Evolutionary conservation across 2,888 invertebrate species (phyloP), one percentile per base, ranked within the genome.

Genomic region (Malachius bipustulatus): DNA sequence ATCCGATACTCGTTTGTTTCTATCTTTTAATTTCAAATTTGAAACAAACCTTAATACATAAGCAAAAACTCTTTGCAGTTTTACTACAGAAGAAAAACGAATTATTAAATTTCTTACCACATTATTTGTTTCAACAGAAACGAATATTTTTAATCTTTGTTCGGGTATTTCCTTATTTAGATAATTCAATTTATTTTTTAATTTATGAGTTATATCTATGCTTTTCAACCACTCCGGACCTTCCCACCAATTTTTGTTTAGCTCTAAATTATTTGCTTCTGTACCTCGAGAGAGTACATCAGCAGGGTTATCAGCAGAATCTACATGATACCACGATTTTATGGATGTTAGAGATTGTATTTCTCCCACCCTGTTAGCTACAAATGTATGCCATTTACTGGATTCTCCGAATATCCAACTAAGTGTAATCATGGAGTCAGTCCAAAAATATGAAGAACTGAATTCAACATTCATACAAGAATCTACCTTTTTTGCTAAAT

Each of bases 291-390:
- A 43, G 4, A 46, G 4, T 14, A 37, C 16, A 34, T 45, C 44
- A 8, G 46, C 45, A 6, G 44, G 47, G 16, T 48, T 47, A 4
- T 41, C 28, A n/a, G 13, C 4, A 6, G 40, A 33, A 4, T 12
- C 16, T 12, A 47, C 37, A 31, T 47, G 41, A 15, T 19, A 24
- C 47, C 45, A 48, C 3, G 26, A 9, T 24, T 29, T 30, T 8
- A 11, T 6, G 9, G 30, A 26, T 4, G 37, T 36, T 14, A 36
- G n/a, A 6, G 10, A 14, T 36, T 40, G 35, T 14, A 44, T 39
- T 29, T 40, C 31, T 13, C 26, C 15, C 3, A 44, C 37, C 11
- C 42, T 12, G 24, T 44, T 44, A 11, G 36, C 37, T 24, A 42
- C 41, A 34, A 44, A 44, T 2, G 36, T 38, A 35, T 39, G 33